Base-by-base conservation (phyloP, 2,797 vertebrate genomes). In the Myoxocephalus aenaeus region DNA sequence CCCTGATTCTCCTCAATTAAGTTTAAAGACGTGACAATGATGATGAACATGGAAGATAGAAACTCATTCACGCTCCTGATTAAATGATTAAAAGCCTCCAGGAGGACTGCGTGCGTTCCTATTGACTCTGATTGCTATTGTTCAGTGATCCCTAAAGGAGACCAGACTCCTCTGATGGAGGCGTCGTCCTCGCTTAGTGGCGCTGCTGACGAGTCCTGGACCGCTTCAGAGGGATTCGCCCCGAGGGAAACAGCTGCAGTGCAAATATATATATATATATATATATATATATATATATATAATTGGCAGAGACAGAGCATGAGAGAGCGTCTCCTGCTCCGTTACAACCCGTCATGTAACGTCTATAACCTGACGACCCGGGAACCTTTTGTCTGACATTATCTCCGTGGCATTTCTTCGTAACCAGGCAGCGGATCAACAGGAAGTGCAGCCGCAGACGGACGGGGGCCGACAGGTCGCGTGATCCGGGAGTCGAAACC, bases 311-410 rank as follows among this genome's bases (percentile, higher is more conserved):
- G 40, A 42, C 14, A 14, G 3, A 42, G 40, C 40, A 15, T 44
- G 42, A 44, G 14, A 44, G 38, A 42, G 40, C 13, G 42, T 44
- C 40, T 42, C 42, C 2, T 15, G 14, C 13, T 56, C 25, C 54
- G 17, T 32, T 8, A 17, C 15, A 7, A 17, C 27, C 8, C 54
- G 27, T 17, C 10, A 7, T 27, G 22, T 22, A 68, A 27, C 51
- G 25, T 56, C 44, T 69, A 14, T 48, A 32, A 32, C 32, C 6
- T 7, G 34, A 8, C 29, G 70, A 75, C 65, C 71, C 63, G 6
- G 75, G 57, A 84, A 80, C 81, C 73, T 84, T 86, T 62, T 5
- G 27, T 61, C 64, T 86, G 79, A 73, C 79, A 48, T 84, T 84
- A 76, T 79, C 80, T 73, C 27, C 0, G 0, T 88, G 84, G 58